Conservation (phyloP, 2,113 vertebrate species). For the Lichenostomus cassidix region DNA sequence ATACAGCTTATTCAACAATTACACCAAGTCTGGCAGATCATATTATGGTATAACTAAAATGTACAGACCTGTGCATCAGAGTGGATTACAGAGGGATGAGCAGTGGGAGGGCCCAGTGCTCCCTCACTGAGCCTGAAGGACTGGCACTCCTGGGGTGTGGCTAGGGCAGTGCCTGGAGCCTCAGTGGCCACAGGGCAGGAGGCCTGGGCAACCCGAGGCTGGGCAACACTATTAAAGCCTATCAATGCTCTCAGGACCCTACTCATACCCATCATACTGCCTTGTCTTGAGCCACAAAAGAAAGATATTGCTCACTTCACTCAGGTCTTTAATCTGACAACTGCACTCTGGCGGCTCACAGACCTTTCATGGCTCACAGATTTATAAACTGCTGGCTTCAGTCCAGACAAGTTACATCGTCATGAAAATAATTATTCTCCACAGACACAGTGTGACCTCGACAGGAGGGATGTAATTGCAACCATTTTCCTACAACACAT, state of each 20-base stretch:
- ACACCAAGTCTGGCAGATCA: neutral
- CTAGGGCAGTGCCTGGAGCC: neutral
- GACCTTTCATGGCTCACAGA: neutral
- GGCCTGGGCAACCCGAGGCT: rapidly evolving
- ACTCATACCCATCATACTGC: neutral
- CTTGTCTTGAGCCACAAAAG: neutral
- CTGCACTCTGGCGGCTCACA: neutral
- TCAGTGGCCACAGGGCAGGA: neutral
- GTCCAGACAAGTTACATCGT: neutral
- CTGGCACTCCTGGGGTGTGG: neutral
- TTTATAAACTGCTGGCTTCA: neutral
- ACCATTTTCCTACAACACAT: neutral
- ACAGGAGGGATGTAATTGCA: neutral
- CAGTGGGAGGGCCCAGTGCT: neutral
- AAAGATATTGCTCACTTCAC: neutral
- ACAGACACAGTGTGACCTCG: neutral
- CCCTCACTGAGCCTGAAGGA: neutral
- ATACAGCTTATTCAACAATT: neutral
- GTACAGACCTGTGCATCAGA: neutral
- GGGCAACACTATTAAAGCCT: neutral
- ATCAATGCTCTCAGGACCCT: neutral
- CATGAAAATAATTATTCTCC: neutral
- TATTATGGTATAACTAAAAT: neutral
- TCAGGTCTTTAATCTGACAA: neutral
- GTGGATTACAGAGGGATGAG: neutral